Evolutionary conservation across 2,888 invertebrate species (phyloP), one percentile per base, ranked within the genome.

Genomic region (Epistrophe eligans): DNA sequence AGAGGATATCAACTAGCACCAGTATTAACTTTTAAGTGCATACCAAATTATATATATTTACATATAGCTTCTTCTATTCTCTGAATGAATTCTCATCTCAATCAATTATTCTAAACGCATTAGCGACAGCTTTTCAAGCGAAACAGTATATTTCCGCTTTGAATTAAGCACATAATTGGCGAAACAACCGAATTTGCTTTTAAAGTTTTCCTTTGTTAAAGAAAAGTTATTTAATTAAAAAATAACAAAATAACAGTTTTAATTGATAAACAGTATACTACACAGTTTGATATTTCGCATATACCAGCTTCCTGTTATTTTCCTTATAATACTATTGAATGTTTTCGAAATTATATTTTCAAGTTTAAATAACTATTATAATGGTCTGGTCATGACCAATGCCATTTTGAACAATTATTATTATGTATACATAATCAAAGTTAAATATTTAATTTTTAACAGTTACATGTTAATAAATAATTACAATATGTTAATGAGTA

Each of bases 131-230:
- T 50, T 38, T 19, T 32, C 35, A 67, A 67, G 1, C 11, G 15
- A 35, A 32, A 9, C 4, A 38, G 5, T 19, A 48, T 35, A 48
- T 35, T 67, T 35, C 35, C 50, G 50, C 66, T 66, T 66, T 48
- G 7, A 32, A 19, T 50, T 38, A 9, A 50, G 9, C 24, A 62
- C 15, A 62, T 38, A 38, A 50, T 35, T 35, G 11, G 8, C 19
- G 13, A 50, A 67, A 67, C 19, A 38, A 35, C 50, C 17, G 4
- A 50, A 35, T 35, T 48, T 6, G 32, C 66, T 48, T 66, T 50
- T 35, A 50, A 48, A 19, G 19, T 38, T 11, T 50, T 67, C 15
- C 35, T 50, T 67, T 67, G 67, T 50, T 66, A 1, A 35, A 50
- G 13, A 9, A 67, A 66, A 45, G 0, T 19, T 17, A 28, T 0